Base-by-base conservation (phyloP, 2,113 vertebrate genomes). In the Caloenas nicobarica region DNA sequence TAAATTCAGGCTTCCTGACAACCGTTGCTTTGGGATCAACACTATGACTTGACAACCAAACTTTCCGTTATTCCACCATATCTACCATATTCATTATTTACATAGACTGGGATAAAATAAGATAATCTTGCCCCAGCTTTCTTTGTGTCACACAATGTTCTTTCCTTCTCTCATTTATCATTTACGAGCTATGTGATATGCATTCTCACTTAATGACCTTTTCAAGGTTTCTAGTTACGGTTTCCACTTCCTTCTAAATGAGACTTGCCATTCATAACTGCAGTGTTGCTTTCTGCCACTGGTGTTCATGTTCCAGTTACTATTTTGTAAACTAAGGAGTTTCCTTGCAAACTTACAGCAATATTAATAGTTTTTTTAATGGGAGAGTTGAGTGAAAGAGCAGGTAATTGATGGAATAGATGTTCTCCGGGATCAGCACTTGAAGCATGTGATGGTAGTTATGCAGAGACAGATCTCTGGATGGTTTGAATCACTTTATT, bases 121-220 rank as follows among this genome's bases (percentile, higher is more conserved):
- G 83, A 81, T 97, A 66, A 38, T 95, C 95, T 96, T 97, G 93
- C 68, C 82, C 61, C 44, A 31, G 85, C 70, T 86, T 65, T 56
- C 86, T 84, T 89, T 93, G 86, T 82, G 91, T 83, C 38, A 12
- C 90, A 79, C 80, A 97, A 88, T 97, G 97, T 98, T 95, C 97
- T 98, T 98, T 97, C 98, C 97, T 95, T 96, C 96, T 96, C 94
- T 95, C 97, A 85, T 97, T 81, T 96, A 96, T 96, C 93, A 96
- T 98, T 98, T 97, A 98, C 82, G 89, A 96, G 98, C 94, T 98
- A 99, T 96, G 95, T 96, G 97, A 98, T 98, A 98, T 89, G 2
- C 74, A 78, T 94, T 92, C 95, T 97, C 70, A 92, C 93, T 97
- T 97, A 95, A 94, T 96, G 88, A 97, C 96, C 96, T 97, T 84